Conservation (phyloP, 2,797 vertebrate genomes). For the Anguilla obscura region DNA sequence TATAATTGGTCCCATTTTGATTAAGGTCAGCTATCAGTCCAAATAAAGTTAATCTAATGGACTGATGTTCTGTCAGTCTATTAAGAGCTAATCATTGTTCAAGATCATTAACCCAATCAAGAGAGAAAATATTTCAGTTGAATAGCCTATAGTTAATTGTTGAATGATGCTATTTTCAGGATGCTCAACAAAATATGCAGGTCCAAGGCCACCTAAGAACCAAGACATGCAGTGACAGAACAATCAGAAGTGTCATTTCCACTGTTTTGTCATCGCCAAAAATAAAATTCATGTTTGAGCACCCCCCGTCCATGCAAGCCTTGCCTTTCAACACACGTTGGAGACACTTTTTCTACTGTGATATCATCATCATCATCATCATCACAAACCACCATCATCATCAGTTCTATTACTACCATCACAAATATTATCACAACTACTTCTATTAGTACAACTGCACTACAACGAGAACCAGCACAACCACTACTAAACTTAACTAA, state of each 20-base stretch:
- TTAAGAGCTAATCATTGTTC: background rate
- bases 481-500: background rate
- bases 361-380: too few relatives aligned
- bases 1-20: background rate
- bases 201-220: too few relatives aligned
- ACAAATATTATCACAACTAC: background rate
- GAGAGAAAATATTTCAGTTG: background rate
- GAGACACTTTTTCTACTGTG: too few relatives aligned
- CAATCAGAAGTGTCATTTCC: too few relatives aligned
- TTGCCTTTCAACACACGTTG: background rate
- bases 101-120: background rate
- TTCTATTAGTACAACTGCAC: background rate
- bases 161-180: background rate
- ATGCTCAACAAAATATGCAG: background rate
- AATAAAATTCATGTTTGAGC: background rate
- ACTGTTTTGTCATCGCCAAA: background rate
- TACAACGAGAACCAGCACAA: background rate
- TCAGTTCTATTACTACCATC: too few relatives aligned
- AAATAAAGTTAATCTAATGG: background rate
- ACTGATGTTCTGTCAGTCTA: background rate
- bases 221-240: background rate
- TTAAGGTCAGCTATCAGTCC: background rate
- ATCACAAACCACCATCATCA: background rate
- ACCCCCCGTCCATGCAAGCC: background rate
- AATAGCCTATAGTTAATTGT: background rate